phyloP scores from a whole-genome alignment of 2,888 invertebrate species.

The Pristionchus arcanus region DNA sequence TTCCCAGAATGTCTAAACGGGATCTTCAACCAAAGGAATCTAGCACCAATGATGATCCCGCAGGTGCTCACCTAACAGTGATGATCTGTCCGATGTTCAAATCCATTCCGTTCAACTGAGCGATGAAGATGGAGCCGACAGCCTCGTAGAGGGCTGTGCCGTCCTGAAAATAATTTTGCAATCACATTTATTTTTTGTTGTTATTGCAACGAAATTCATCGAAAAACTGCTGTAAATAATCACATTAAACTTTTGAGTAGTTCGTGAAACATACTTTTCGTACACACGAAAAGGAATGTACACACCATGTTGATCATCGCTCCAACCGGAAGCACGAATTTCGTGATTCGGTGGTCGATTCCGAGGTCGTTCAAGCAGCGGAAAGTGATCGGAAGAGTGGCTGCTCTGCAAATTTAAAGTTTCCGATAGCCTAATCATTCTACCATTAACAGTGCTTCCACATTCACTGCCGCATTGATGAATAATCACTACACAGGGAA shows the following conservation, averaged over 20 bases:
- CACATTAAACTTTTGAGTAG: too few species aligned
- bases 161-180: slow-evolving; percentile 79
- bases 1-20: too few species aligned
- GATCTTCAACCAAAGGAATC: too few species aligned
- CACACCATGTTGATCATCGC: slow-evolving; percentile 88
- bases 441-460: too few species aligned
- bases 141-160: slow-evolving; percentile 86
- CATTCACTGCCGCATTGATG: too few species aligned
- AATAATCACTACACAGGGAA: too few species aligned
- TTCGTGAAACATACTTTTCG: too few species aligned
- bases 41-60: too few species aligned
- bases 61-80: slow-evolving; percentile 91
- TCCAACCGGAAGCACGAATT: slow-evolving; percentile 83
- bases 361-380: slow-evolving; percentile 85
- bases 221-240: too few species aligned
- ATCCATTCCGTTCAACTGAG: slow-evolving; percentile 89
- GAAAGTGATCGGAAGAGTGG: slow-evolving; percentile 85
- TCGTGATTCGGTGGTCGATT: slow-evolving; percentile 84
- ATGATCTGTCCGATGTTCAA: slow-evolving; percentile 90
- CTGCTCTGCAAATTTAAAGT: slow-evolving; percentile 81
- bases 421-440: too few species aligned
- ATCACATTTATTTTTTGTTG: neutral
- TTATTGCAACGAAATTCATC: too few species aligned
- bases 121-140: slow-evolving; percentile 90
- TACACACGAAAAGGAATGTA: too few species aligned